phyloP scores from a whole-genome alignment of 2,888 invertebrate genomes.

The Atethmia centrago region DNA sequence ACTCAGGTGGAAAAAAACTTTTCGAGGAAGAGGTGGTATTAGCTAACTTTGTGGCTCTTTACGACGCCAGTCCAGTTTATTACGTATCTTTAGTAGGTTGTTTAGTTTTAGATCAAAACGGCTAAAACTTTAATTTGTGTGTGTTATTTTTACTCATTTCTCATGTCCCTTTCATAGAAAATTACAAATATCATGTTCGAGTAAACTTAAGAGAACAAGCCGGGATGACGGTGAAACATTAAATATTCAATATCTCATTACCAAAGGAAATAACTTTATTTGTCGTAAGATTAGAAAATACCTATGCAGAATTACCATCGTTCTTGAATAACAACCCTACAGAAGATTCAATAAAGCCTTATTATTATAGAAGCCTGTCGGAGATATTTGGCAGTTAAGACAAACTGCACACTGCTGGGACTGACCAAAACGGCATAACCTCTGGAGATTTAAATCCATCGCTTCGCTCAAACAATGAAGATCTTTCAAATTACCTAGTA shows the following conservation, averaged over 20 bases:
- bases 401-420: not conserved
- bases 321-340: not conserved
- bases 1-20: slow-evolving; percentile 33
- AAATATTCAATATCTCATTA: not conserved
- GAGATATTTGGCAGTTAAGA: slow-evolving; percentile 19
- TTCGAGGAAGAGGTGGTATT: slow-evolving; percentile 7
- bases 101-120: not conserved
- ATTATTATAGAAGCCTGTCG: not conserved
- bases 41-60: slow-evolving; percentile 4
- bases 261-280: not conserved
- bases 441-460: slow-evolving; percentile 21
- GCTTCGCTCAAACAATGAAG: not conserved
- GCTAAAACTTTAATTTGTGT: not conserved
- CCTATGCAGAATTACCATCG: not conserved
- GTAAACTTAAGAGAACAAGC: not conserved
- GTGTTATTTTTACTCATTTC: not conserved
- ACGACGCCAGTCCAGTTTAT: not conserved
- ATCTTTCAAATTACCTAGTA: slow-evolving; percentile 11
- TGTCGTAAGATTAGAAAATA: not conserved
- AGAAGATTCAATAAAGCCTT: not conserved
- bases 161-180: not conserved
- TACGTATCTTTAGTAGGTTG: not conserved
- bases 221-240: not conserved
- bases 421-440: not conserved
- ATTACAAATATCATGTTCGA: not conserved